Evolutionary conservation across 2,888 invertebrate genomes (phyloP).

Genomic region (Liposcelis brunnea): DNA sequence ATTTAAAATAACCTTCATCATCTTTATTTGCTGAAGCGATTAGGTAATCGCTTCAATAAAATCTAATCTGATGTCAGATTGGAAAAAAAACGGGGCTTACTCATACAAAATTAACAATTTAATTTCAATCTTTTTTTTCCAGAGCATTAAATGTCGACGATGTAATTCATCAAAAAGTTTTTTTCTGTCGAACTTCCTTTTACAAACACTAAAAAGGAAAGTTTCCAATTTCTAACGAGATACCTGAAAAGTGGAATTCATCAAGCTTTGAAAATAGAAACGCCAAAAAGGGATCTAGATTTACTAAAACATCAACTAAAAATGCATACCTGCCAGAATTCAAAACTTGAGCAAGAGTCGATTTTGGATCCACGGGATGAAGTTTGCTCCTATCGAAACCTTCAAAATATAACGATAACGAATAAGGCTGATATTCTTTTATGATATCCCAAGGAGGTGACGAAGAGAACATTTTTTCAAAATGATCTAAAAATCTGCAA

Average conservation of each 20-base stretch:
- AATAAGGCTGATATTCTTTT: slow-evolving; percentile 39
- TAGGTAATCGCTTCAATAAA: too few species aligned
- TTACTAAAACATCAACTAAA: too few species aligned
- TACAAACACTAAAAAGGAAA: slow-evolving; percentile 43
- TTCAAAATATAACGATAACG: slow-evolving; percentile 56
- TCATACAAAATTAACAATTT: too few species aligned
- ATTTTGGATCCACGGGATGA: slow-evolving; percentile 35
- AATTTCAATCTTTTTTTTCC: too few species aligned
- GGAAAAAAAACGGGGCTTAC: too few species aligned
- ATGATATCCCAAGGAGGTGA: slow-evolving; percentile 54
- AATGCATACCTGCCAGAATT: slow-evolving; percentile 19
- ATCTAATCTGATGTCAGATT: too few species aligned
- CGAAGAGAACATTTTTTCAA: slow-evolving; percentile 49
- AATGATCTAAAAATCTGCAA: slow-evolving; percentile 38
- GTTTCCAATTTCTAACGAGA: slow-evolving; percentile 37
- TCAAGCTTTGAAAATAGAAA: slow-evolving; percentile 5
- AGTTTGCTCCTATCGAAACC: slow-evolving; percentile 40
- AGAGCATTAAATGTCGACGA: too few species aligned
- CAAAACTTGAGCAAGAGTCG: slow-evolving; percentile 41
- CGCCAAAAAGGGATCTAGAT: too few species aligned
- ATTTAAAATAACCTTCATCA: too few species aligned
- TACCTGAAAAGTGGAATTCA: slow-evolving; percentile 12
- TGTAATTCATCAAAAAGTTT: slow-evolving; percentile 35
- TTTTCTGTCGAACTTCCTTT: slow-evolving; percentile 38
- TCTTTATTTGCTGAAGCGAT: too few species aligned